These are phyloP conservation scores for Myotis planiceps DNA, from an alignment of 2,797 vertebrate species.

Conservation along the genomic window DNA sequence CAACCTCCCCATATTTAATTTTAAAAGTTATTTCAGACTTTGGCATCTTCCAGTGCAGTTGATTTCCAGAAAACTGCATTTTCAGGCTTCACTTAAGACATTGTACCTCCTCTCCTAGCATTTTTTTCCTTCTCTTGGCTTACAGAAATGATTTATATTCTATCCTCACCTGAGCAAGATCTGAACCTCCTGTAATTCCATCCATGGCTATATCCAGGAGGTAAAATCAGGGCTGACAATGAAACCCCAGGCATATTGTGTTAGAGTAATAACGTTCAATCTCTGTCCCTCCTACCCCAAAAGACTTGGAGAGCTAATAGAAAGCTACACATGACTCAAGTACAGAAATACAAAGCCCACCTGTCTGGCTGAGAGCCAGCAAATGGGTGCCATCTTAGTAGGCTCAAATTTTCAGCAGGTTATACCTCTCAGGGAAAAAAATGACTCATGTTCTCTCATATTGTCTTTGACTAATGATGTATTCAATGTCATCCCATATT, in stretches of 20 bases:
- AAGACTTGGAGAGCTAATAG: neutral
- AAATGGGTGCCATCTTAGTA: neutral
- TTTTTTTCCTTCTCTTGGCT: conserved; percentile 52
- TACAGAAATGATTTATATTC: conserved; percentile 33
- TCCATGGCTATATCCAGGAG: neutral
- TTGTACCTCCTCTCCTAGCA: neutral
- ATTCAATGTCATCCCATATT: neutral
- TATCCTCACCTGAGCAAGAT: neutral
- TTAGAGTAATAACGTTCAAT: neutral
- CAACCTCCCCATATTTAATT: conserved; percentile 11
- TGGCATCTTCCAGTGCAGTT: conserved; percentile 18
- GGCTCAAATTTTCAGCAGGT: neutral
- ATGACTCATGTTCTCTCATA: neutral
- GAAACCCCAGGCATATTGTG: neutral
- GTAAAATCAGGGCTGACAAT: neutral
- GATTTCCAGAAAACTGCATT: conserved; percentile 47
- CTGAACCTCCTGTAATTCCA: neutral
- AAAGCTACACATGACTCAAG: neutral
- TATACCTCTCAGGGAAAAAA: neutral
- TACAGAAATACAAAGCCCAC: neutral
- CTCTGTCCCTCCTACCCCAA: neutral
- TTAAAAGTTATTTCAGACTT: conserved; percentile 63
- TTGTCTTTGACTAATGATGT: neutral
- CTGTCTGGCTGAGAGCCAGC: neutral
- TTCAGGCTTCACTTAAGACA: neutral